Percentiles rank a stretch among this genome's conserved stretches.
Evolutionary conservation across 2,113 vertebrate species (phyloP).

Genomic region (Heptranchias perlo): DNA sequence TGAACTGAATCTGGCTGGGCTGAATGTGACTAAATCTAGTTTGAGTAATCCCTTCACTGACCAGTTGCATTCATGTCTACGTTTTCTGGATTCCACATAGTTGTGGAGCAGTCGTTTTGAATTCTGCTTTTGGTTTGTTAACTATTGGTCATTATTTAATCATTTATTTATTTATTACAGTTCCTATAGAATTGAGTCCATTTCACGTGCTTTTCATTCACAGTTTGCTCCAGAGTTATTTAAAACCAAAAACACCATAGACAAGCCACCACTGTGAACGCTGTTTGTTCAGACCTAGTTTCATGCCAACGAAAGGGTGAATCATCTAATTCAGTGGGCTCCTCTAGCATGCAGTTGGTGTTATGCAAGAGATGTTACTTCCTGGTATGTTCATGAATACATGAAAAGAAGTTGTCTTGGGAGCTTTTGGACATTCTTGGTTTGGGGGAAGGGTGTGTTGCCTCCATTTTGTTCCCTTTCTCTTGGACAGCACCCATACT

Average conservation of each 20-base stretch:
- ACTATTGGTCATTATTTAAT: background rate
- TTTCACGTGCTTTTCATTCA: background rate
- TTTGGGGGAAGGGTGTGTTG: background rate
- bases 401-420: background rate
- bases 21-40: background rate
- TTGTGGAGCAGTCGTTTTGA: background rate
- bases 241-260: background rate
- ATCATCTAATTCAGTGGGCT: background rate
- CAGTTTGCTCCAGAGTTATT: background rate
- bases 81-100: background rate
- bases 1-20: background rate
- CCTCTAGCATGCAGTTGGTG: background rate
- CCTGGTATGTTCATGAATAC: background rate
- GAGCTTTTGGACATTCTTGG: background rate
- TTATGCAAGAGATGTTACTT: background rate
- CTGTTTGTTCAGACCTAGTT: background rate
- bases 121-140: background rate
- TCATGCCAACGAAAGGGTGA: background rate
- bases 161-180: background rate
- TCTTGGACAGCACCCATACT: background rate
- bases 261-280: background rate
- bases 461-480: no score
- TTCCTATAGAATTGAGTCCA: background rate
- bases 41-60: background rate
- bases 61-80: background rate